A percentile compares a stretch with the other conserved stretches of the same genome.
Evolutionary conservation across 2,113 vertebrate species (phyloP).

Genomic region (Ciconia boyciana): DNA sequence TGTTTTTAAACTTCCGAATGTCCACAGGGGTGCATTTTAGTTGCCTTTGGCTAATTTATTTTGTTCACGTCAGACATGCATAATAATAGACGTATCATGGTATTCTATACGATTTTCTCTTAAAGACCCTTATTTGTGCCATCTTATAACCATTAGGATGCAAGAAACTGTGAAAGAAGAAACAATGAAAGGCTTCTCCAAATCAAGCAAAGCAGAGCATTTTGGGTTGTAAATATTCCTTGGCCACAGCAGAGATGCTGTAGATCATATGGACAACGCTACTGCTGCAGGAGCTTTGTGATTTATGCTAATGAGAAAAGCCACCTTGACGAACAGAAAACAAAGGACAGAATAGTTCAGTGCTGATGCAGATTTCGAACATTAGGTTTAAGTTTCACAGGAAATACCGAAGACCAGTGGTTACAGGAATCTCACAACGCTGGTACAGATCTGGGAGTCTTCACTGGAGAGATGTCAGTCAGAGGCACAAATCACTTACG

Average conservation of each 20-base stretch:
- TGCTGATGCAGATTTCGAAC: constrained; percentile 33
- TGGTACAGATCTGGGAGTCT: background rate
- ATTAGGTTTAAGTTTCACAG: constrained; percentile 59
- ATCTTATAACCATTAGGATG: background rate
- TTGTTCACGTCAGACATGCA: background rate
- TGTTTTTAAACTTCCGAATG: background rate
- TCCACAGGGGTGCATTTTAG: background rate
- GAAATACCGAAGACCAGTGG: constrained; percentile 37
- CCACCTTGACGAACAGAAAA: constrained; percentile 48
- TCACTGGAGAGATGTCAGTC: background rate
- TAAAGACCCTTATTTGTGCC: background rate
- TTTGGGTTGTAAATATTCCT: background rate
- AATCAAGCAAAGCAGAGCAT: background rate
- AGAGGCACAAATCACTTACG: background rate
- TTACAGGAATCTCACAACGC: background rate
- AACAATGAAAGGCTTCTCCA: background rate
- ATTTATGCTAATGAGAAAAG: constrained; percentile 59
- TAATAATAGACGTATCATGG: background rate
- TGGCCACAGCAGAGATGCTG: background rate
- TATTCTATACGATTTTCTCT: background rate
- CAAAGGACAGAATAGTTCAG: constrained; percentile 11
- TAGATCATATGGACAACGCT: background rate
- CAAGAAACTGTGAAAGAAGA: background rate
- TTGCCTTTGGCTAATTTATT: background rate
- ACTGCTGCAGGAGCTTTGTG: constrained; percentile 6